phyloP scores from a whole-genome alignment of 2,888 invertebrate genomes.

The Caenorhabditis japonica region DNA sequence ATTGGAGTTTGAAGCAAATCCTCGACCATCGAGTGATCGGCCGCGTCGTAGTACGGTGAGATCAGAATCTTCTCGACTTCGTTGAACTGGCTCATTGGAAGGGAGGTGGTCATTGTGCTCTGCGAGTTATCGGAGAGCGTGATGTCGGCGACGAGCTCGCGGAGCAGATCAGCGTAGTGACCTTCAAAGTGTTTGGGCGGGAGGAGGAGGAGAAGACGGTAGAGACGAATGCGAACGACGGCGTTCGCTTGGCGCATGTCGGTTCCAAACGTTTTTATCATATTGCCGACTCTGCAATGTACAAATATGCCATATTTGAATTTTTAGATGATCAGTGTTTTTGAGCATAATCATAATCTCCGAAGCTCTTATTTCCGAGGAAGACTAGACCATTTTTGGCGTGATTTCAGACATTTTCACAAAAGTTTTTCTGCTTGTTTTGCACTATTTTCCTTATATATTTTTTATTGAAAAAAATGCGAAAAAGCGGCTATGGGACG shows the following conservation, averaged over 20 bases:
- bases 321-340: neutral
- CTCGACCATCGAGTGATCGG: conserved; percentile 62
- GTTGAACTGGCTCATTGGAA: conserved; percentile 87
- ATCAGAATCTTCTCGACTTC: conserved; percentile 61
- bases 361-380: too few species aligned
- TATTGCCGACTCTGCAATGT: conserved; percentile 84
- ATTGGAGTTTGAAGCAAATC: conserved; percentile 89
- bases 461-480: too few species aligned
- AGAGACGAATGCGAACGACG: conserved; percentile 87
- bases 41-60: conserved; percentile 56
- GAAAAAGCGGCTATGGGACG: too few species aligned
- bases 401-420: too few species aligned
- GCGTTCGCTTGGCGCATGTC: conserved; percentile 77
- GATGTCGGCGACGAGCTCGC: conserved; percentile 92
- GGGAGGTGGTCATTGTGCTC: conserved; percentile 87
- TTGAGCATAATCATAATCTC: too few species aligned
- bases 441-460: too few species aligned
- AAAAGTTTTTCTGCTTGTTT: too few species aligned
- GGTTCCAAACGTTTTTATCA: conserved; percentile 90
- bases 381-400: too few species aligned
- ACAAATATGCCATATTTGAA: conserved; percentile 1
- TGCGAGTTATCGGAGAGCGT: conserved; percentile 93
- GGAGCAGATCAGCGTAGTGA: conserved; percentile 86
- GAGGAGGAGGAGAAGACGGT: conserved; percentile 84
- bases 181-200: conserved; percentile 60